These are phyloP conservation scores for Megatriorchis doriae DNA, from an alignment of 2,113 vertebrate species.

Conservation along the genomic window DNA sequence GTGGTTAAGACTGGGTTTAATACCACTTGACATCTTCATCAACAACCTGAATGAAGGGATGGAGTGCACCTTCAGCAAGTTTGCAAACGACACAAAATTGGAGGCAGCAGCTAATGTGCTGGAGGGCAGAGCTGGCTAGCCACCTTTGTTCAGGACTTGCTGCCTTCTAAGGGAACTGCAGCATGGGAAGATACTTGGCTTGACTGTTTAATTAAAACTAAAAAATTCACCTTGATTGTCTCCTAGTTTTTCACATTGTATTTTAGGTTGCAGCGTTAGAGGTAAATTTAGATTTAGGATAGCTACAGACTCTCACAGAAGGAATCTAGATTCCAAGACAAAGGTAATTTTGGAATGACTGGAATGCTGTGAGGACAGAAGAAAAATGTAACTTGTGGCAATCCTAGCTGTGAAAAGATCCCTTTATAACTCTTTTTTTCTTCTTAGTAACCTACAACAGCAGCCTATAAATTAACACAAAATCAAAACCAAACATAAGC, in stretches of 20 bases:
- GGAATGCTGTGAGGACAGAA: neutral
- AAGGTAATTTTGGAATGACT: neutral
- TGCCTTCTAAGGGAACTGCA: neutral
- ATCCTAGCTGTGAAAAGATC: neutral
- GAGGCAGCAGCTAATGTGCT: neutral
- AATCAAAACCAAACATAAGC: neutral
- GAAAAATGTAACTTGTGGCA: neutral
- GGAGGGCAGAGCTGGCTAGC: neutral
- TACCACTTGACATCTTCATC: neutral
- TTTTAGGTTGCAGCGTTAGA: neutral
- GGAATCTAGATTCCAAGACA: neutral
- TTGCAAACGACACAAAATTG: neutral
- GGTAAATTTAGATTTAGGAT: neutral
- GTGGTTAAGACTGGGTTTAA: neutral
- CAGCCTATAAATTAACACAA: neutral
- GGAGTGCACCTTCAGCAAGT: neutral
- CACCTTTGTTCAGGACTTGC: neutral
- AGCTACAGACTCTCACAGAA: neutral
- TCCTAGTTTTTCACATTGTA: neutral
- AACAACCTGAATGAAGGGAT: neutral
- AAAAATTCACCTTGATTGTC: neutral
- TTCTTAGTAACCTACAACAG: neutral
- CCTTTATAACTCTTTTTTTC: neutral
- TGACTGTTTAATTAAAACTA: neutral
- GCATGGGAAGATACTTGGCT: neutral